Evolutionary conservation across 2,113 vertebrate species (phyloP), one percentile per base, ranked within the genome.

Genomic region (Grantiella picta): DNA sequence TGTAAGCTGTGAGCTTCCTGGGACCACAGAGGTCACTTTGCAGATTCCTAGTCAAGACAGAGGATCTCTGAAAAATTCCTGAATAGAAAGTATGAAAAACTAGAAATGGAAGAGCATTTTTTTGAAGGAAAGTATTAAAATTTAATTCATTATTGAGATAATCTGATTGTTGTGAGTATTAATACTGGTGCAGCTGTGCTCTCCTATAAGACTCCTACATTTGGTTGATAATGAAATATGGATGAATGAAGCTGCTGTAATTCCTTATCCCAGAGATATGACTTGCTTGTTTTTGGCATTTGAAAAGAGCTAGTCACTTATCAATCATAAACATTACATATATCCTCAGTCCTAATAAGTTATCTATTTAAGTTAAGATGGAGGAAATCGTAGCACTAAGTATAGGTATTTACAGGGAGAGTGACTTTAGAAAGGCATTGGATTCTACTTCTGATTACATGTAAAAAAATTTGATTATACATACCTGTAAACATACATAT

Each of bases 161-260:
- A 24, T 42, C 12, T 57, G 42, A 8, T 63, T 12, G 20, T 36
- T 27, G 14, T 33, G 6, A 3, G 7, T 42, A 38, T 38, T 38
- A 63, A 27, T 22, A 19, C 42, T 33, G 5, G 7, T 59, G 16
- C 23, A 78, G 50, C 27, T 1, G 0, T 0, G 0, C 29, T 61
- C 5, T 35, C 23, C 29, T 38, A 3, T 31, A 78, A 31, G 18
- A n/a, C 21, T 66, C 12, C 4, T 47, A 63, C 2, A 1, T 64
- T 52, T 52, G 14, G 23, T 54, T 79, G 33, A 8, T 56, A 36
- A 21, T 44, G 50, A 68, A 60, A 79, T 42, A 33, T 53, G 31
- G 3, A n/a, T 82, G 63, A 29, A 56, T 60, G 64, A 59, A 53
- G 7, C 11, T 47, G 22, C 44, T 47, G 5, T 3, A 10, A 15